Percentiles rank a stretch among this genome's conserved stretches.
Conservation (phyloP, 2,888 invertebrate species). For the Folsomia manolachei region DNA sequence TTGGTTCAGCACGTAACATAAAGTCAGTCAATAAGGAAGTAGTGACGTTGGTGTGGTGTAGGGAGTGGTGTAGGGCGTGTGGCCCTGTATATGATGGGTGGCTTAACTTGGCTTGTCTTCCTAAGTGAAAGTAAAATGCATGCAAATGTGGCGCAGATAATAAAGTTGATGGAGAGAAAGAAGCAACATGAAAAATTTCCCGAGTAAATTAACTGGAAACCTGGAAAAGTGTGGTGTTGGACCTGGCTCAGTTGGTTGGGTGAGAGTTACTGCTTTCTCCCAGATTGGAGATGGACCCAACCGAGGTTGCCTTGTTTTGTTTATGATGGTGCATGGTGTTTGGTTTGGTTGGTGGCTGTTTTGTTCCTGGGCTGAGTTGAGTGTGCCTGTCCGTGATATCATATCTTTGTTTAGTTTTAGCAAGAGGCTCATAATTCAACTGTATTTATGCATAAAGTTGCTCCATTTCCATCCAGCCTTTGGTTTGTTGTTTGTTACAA, state of each 20-base stretch:
- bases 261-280: background rate
- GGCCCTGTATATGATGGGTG: too few relatives aligned
- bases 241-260: too few relatives aligned
- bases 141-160: constrained; percentile 3
- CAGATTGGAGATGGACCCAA: background rate
- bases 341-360: background rate
- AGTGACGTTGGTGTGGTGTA: background rate
- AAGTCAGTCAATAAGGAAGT: too few relatives aligned
- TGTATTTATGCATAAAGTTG: constrained; percentile 1
- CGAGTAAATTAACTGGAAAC: constrained; percentile 20
- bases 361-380: too few relatives aligned
- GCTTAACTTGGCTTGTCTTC: background rate
- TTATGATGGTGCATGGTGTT: too few relatives aligned
- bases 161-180: background rate
- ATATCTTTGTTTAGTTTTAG: background rate
- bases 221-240: too few relatives aligned
- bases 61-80: too few relatives aligned
- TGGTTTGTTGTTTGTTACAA: background rate
- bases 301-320: background rate
- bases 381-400: background rate
- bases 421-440: constrained; percentile 5
- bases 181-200: constrained; percentile 16
- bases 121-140: constrained; percentile 7
- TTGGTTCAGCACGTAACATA: too few relatives aligned
- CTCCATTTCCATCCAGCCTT: background rate